Base-by-base conservation (phyloP, 1,140 invertebrate genomes). In the Megalopta genalis region DNA sequence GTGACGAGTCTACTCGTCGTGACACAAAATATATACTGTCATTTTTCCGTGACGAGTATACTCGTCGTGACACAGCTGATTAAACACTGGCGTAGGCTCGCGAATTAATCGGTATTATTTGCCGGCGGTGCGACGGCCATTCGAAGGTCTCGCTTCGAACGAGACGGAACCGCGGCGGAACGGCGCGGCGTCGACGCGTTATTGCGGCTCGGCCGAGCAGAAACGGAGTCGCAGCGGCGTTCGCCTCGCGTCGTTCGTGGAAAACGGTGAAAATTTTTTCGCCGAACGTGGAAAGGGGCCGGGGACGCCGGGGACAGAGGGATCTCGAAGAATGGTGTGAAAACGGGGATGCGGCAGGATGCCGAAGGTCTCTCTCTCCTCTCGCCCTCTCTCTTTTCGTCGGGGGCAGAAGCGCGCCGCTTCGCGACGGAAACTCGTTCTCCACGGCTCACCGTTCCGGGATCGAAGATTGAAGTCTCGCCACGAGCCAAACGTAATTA, bases 381-480 rank as follows among this genome's bases (percentile, higher is more conserved):
- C 32, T 32, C 32, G 32, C 18, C 12, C 9, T 10, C 42, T 10
- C 18, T 7, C 57, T 49, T 52, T 63, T 69, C 39, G 49, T n/a
- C 52, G 0, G 42, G 42, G 10, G 42, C 10, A 14, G 32, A 32
- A 4, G 32, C 32, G 32, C 32, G 32, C 32, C 32, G 32, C 32
- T 4, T 32, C 32, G 14, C 42, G n/a, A 18, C 21, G n/a, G 42
- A 27, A 63, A 71, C 63, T 49, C 21, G 54, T 57, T 64, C 21
- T 18, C 42, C 32, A 64, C 21, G 42, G 39, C 69, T 59, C 62
- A 65, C 5, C 66, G 60, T 57, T 63, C 18, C 57, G 69, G 66
- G 85, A 88, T 88, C 86, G 71, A 83, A 88, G 87, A 89, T 88
- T 88, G 82, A 89, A 88, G 80, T 86, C 85, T 88, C 68, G 49